Conservation (phyloP, 2,888 invertebrate species). For the Elysia crispata region DNA sequence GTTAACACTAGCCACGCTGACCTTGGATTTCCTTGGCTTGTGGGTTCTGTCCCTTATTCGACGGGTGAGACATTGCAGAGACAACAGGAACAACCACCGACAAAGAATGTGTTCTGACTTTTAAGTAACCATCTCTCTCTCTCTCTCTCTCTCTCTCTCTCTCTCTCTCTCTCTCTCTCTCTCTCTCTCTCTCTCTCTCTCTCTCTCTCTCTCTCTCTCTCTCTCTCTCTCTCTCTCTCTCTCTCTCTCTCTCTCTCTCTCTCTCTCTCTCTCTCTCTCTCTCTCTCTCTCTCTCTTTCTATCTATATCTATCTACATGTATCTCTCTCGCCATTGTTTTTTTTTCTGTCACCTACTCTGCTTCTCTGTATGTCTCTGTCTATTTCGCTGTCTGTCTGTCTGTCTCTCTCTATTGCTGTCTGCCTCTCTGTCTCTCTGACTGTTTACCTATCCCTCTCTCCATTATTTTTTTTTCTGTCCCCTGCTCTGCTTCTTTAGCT, state of each 20-base stretch:
- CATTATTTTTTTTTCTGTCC: neutral
- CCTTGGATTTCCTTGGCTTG: too few relatives aligned
- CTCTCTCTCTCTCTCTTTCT: neutral
- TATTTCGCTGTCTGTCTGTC: neutral
- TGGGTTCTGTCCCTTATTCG: too few relatives aligned
- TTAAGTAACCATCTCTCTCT: neutral
- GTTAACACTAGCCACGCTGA: too few relatives aligned
- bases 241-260: neutral
- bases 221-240: neutral
- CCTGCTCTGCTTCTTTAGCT: too few relatives aligned
- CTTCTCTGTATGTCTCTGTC: neutral
- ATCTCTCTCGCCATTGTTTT: neutral
- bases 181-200: neutral
- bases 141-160: neutral
- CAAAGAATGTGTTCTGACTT: neutral
- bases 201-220: neutral
- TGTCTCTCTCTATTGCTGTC: neutral
- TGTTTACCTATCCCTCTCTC: neutral
- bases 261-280: neutral
- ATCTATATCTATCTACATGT: neutral
- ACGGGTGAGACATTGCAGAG: too few relatives aligned
- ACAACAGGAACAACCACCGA: too few relatives aligned
- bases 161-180: constrained; percentile 15
- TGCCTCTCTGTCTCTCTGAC: neutral
- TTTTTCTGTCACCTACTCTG: neutral